Conservation (phyloP, 2,113 vertebrate genomes). For the Halcyon malimbica region DNA sequence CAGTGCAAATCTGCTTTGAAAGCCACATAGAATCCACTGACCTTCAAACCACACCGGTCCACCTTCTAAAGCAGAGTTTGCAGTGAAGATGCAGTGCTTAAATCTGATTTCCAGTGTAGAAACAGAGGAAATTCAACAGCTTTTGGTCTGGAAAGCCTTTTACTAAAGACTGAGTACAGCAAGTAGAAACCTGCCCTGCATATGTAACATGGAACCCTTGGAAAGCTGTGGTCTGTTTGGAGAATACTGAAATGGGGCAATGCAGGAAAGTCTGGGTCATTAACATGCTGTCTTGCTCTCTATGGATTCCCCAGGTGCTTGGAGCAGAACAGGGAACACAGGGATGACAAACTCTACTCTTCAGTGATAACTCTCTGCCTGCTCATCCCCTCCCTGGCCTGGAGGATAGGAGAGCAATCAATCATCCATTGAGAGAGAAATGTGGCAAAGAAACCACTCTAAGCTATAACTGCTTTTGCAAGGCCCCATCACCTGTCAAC, state of each 20-base stretch:
- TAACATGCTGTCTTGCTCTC: not conserved
- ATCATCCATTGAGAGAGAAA: not conserved
- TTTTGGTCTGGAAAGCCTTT: not conserved
- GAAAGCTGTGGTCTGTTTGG: not conserved
- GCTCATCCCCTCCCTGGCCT: not conserved
- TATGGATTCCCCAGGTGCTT: not conserved
- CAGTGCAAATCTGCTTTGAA: not conserved
- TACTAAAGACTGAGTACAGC: not conserved
- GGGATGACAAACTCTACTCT: not conserved
- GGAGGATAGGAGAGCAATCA: not conserved
- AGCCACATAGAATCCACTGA: not conserved
- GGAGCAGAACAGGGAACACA: not conserved
- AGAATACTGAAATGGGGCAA: not conserved
- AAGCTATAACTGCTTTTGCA: not conserved
- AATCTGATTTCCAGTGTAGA: not conserved
- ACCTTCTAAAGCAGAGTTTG: not conserved
- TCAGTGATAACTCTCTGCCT: not conserved
- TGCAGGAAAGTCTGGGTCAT: not conserved
- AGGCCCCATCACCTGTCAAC: not conserved
- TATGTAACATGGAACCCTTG: fast-evolving
- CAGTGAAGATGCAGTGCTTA: not conserved
- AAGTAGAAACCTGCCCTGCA: not conserved
- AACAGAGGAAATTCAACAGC: not conserved
- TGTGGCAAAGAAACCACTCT: not conserved
- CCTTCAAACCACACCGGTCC: not conserved